Conservation (phyloP, 1,140 invertebrate genomes). For the Copidosoma floridanum region DNA sequence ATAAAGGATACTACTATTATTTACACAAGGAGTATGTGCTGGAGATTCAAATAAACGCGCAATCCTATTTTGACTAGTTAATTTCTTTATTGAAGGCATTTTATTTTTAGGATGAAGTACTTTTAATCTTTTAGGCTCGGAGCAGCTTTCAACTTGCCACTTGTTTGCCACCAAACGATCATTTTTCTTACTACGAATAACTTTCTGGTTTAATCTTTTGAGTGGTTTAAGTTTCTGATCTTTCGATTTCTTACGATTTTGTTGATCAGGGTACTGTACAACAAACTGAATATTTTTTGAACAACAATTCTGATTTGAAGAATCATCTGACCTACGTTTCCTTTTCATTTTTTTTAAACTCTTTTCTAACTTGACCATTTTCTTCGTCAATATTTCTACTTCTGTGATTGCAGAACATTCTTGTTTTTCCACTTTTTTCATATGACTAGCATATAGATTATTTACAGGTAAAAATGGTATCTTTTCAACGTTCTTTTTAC, state of each 20-base stretch:
- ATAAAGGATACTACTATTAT: not conserved
- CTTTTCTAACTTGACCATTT: slow-evolving; percentile 27
- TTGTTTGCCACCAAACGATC: not conserved
- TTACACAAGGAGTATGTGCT: not conserved
- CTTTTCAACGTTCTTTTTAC: too few relatives aligned
- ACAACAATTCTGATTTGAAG: slow-evolving; percentile 5
- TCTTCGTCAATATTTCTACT: too few relatives aligned
- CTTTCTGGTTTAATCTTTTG: not conserved
- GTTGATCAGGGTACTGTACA: not conserved
- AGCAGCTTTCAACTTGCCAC: slow-evolving; percentile 6
- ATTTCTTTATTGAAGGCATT: not conserved
- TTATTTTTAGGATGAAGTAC: not conserved
- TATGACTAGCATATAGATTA: too few relatives aligned
- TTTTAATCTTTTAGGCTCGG: not conserved
- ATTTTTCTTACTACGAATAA: not conserved
- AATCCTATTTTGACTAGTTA: not conserved
- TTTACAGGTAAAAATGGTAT: too few relatives aligned
- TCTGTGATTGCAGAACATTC: not conserved
- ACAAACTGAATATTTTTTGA: slow-evolving; percentile 16
- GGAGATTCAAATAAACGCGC: not conserved
- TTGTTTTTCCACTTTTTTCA: too few relatives aligned
- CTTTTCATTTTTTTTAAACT: slow-evolving; percentile 32
- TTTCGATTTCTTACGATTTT: not conserved
- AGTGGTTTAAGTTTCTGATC: slow-evolving; percentile 1
- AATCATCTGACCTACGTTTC: not conserved